These are phyloP conservation scores for Saimiri boliviensis DNA, from an alignment of 2,113 vertebrate genomes.

Conservation along the genomic window DNA sequence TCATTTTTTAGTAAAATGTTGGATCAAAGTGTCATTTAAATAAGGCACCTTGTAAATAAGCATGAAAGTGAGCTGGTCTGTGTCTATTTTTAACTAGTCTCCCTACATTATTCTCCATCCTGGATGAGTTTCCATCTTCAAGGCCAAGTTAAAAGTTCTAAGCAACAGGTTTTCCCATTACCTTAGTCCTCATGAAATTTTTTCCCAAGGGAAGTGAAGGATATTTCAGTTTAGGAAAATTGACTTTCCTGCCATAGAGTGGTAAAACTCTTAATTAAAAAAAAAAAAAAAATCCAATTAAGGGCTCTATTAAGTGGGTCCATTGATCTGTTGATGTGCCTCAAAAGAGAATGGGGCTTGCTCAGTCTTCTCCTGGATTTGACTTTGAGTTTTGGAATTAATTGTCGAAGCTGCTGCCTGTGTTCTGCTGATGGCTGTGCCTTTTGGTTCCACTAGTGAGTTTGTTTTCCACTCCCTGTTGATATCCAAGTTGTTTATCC, in stretches of 20 bases:
- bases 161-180: conserved; percentile 16
- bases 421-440: neutral
- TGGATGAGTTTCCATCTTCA: neutral
- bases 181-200: neutral
- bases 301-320: neutral
- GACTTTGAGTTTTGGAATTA: neutral
- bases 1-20: neutral
- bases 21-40: neutral
- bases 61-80: neutral
- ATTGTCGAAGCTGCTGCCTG: neutral
- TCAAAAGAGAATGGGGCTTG: neutral
- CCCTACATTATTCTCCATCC: neutral
- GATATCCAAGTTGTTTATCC: neutral
- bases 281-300: too few species aligned
- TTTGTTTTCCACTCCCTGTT: neutral
- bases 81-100: neutral
- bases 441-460: neutral
- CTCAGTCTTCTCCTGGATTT: neutral
- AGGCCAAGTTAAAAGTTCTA: neutral
- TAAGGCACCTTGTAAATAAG: neutral
- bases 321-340: neutral
- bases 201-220: neutral
- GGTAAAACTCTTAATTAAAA: neutral
- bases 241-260: neutral
- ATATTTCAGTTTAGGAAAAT: neutral